Evolutionary conservation across 2,113 vertebrate genomes (phyloP), one percentile per base, ranked within the genome.

Genomic region (Salvelinus sp.): DNA sequence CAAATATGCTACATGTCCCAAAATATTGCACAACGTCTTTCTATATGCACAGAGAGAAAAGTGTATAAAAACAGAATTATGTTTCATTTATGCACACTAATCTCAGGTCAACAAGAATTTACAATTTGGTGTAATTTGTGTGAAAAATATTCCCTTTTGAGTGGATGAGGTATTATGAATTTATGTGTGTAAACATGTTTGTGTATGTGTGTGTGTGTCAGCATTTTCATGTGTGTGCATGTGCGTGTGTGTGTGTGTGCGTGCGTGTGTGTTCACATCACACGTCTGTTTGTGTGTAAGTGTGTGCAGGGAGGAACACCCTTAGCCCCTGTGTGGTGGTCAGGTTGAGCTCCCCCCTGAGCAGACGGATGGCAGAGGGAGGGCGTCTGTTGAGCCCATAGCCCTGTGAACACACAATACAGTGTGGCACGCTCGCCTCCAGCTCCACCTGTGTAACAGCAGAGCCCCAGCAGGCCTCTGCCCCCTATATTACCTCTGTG

Each of bases 361-460:
- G 72, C 69, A 58, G 28, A 69, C 71, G 70, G 83, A 84, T 70
- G 13, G 18, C 58, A 62, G 58, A 38, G 25, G 28, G 65, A 70
- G 67, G 58, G 62, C 38, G 57, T 77, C 28, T 76, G 75, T 65
- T 73, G 72, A 70, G 75, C 60, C 76, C 69, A 65, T 69, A 73
- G 64, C 79, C 77, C 69, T 77, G 73, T 30, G 28, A 33, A 30
- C 16, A 20, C 23, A 28, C 1, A 65, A n/a, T 23, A 65, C 64
- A 66, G 75, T 80, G 70, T 66, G 62, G 69, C 48, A 75, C 65
- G 47, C 25, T 28, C 70, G 50, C 50, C 50, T 54, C 50, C 65
- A 50, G 72, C 70, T 71, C 80, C 80, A 85, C 80, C 83, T 85
- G 83, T 79, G 83, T 80, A 80, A 80, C 73, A 63, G 78, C 30